Evolutionary conservation across 2,797 vertebrate genomes (phyloP).

Genomic region (Girardinus metallicus): DNA sequence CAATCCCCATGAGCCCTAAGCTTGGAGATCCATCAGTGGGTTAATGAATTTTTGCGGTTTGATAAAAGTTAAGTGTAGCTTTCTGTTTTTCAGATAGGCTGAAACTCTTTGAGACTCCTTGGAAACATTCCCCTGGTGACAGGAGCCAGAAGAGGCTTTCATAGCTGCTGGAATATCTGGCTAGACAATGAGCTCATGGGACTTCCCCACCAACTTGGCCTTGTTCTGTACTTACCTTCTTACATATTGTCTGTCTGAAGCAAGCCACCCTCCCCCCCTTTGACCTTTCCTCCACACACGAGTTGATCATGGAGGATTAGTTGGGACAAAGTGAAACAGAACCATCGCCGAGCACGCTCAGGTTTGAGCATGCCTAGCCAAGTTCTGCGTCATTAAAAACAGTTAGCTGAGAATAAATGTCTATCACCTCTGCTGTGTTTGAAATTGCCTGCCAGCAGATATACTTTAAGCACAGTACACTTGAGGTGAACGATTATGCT

Average conservation of each 20-base stretch:
- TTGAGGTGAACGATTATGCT: constrained; percentile 47
- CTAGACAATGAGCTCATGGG: constrained; percentile 80
- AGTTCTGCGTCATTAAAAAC: constrained; percentile 61
- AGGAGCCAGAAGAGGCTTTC: constrained; percentile 51
- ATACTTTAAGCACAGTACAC: constrained; percentile 31
- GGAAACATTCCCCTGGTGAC: constrained; percentile 46
- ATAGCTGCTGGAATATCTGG: constrained; percentile 56
- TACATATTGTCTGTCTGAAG: constrained; percentile 50
- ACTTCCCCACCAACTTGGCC: constrained; percentile 65
- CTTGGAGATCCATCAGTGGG: not conserved
- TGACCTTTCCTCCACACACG: constrained; percentile 47
- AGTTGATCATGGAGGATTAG: constrained; percentile 66
- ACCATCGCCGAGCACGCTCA: constrained; percentile 55
- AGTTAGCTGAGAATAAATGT: constrained; percentile 58
- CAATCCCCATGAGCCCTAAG: constrained; percentile 1
- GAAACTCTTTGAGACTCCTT: constrained; percentile 35
- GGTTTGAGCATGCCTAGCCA: constrained; percentile 60
- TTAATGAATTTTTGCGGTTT: constrained; percentile 8
- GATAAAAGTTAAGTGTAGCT: constrained; percentile 18
- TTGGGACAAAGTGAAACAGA: constrained; percentile 63
- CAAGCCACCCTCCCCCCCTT: constrained; percentile 22
- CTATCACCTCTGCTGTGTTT: constrained; percentile 48
- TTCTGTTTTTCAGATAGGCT: constrained; percentile 30
- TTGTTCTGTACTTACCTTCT: constrained; percentile 65
- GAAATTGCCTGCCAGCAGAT: constrained; percentile 37